Evolutionary conservation across 2,113 vertebrate species (phyloP).

Genomic region (Hydrochoerus hydrochaeris): DNA sequence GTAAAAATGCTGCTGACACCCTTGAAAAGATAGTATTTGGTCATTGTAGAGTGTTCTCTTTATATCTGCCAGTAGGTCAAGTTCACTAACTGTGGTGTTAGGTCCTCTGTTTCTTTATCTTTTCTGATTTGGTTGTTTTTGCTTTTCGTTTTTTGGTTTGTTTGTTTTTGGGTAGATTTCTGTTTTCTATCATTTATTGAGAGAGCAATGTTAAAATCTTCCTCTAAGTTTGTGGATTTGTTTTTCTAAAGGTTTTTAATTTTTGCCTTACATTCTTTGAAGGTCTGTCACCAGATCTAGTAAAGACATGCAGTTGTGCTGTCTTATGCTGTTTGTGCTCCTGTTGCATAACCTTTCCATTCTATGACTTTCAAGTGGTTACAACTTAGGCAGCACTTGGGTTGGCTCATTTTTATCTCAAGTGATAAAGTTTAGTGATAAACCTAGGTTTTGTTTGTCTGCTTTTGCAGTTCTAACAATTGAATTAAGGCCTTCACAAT

Average conservation of each 20-base stretch:
- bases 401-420: neutral
- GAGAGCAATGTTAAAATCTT: neutral
- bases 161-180: neutral
- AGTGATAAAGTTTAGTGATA: neutral
- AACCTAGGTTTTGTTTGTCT: neutral
- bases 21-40: neutral
- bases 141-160: neutral
- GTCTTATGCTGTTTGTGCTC: neutral
- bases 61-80: neutral
- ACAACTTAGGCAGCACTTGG: neutral
- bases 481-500: neutral
- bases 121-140: neutral
- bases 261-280: neutral
- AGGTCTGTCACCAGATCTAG: neutral
- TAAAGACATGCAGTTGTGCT: neutral
- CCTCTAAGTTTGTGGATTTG: neutral
- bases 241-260: neutral
- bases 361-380: neutral
- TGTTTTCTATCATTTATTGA: neutral
- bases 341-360: neutral
- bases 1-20: neutral
- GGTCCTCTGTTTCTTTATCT: neutral
- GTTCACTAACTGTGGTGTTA: neutral
- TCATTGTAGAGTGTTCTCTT: neutral
- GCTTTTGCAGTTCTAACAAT: neutral